These are phyloP conservation scores for Yponomeuta evonymella DNA, from an alignment of 2,888 invertebrate species.

Conservation along the genomic window DNA sequence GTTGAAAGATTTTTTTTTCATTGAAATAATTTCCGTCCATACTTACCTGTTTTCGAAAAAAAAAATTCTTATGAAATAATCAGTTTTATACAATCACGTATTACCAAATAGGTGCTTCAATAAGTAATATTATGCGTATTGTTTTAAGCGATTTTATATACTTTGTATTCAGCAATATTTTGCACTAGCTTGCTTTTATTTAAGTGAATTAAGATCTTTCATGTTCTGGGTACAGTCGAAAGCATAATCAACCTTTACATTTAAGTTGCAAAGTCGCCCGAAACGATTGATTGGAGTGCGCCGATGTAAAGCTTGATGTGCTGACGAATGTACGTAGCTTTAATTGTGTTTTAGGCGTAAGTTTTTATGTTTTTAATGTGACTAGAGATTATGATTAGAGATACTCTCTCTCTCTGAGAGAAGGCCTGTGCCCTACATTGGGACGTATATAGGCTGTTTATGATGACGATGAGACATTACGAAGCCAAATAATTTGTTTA, in stretches of 20 bases:
- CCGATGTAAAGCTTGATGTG: too few relatives aligned
- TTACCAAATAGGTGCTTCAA: neutral
- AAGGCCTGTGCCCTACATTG: too few relatives aligned
- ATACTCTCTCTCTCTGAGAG: too few relatives aligned
- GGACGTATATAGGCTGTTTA: too few relatives aligned
- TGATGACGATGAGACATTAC: neutral
- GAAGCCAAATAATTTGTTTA: neutral
- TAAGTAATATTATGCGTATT: neutral
- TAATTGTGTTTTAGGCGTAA: neutral
- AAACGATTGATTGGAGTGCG: too few relatives aligned
- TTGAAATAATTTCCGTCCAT: neutral
- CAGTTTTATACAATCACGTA: neutral
- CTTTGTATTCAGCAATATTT: neutral
- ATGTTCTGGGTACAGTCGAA: too few relatives aligned
- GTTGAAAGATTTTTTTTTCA: neutral
- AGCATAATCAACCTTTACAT: too few relatives aligned
- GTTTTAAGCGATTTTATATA: neutral
- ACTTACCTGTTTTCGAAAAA: neutral
- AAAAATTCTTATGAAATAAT: neutral
- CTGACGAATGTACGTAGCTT: too few relatives aligned
- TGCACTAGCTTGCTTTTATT: constrained; percentile 1
- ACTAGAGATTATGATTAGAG: neutral
- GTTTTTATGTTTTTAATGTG: neutral
- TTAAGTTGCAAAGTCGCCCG: too few relatives aligned
- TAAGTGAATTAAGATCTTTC: neutral